Percentiles rank a stretch among this genome's conserved stretches.
Evolutionary conservation across 2,113 vertebrate species (phyloP).

Genomic region (Pelvicachromis taeniatus): DNA sequence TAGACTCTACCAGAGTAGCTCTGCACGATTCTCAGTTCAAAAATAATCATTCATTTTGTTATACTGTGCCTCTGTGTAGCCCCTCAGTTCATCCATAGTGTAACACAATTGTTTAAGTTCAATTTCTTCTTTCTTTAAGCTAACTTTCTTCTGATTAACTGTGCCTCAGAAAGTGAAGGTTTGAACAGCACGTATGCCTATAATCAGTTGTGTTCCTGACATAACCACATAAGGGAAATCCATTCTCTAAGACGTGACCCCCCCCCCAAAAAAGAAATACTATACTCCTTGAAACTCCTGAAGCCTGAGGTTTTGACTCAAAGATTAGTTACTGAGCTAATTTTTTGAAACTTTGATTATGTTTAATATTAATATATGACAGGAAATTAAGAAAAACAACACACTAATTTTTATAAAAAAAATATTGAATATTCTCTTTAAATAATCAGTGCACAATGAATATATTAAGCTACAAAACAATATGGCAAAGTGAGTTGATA

Average conservation of each 20-base stretch:
- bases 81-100: background rate
- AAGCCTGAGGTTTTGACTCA: background rate
- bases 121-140: background rate
- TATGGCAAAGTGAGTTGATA: background rate
- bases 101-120: background rate
- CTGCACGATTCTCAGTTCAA: background rate
- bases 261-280: background rate
- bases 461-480: background rate
- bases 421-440: accelerated
- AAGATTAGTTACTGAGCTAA: background rate
- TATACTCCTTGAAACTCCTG: background rate
- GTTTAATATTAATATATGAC: background rate
- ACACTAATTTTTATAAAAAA: too few relatives aligned
- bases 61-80: background rate
- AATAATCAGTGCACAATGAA: background rate
- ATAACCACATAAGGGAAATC: background rate
- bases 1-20: background rate
- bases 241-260: background rate
- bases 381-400: background rate
- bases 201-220: background rate
- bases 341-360: background rate
- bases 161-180: background rate
- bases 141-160: background rate
- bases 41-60: background rate
- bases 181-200: background rate